These are phyloP conservation scores for Drosophila neutralis DNA, from an alignment of 2,888 invertebrate genomes.

Conservation along the genomic window DNA sequence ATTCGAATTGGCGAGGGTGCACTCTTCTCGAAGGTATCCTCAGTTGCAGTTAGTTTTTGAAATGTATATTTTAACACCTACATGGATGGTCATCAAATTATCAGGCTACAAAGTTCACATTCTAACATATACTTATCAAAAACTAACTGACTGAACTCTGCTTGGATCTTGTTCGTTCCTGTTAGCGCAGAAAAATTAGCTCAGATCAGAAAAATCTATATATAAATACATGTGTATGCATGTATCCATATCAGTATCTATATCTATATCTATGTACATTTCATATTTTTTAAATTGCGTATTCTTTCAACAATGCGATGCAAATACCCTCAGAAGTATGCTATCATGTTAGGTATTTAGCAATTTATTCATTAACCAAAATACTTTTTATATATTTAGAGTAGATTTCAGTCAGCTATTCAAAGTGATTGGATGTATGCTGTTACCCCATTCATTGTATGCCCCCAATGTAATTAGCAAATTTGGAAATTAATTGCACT, in stretches of 20 bases:
- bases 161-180: background rate
- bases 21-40: background rate
- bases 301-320: background rate
- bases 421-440: background rate
- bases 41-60: background rate
- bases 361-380: background rate
- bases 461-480: background rate
- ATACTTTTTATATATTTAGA: background rate
- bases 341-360: background rate
- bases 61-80: background rate
- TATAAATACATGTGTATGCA: background rate
- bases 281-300: background rate
- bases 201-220: background rate
- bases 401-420: background rate
- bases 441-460: background rate
- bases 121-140: background rate
- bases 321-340: background rate
- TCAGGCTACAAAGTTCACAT: background rate
- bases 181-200: background rate
- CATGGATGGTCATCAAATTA: background rate
- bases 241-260: background rate
- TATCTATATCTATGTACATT: background rate
- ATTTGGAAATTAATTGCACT: constrained; percentile 6
- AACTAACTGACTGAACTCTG: background rate
- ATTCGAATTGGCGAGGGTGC: background rate